phyloP scores from a whole-genome alignment of 1,140 invertebrate genomes.

The Thrips palmi region DNA sequence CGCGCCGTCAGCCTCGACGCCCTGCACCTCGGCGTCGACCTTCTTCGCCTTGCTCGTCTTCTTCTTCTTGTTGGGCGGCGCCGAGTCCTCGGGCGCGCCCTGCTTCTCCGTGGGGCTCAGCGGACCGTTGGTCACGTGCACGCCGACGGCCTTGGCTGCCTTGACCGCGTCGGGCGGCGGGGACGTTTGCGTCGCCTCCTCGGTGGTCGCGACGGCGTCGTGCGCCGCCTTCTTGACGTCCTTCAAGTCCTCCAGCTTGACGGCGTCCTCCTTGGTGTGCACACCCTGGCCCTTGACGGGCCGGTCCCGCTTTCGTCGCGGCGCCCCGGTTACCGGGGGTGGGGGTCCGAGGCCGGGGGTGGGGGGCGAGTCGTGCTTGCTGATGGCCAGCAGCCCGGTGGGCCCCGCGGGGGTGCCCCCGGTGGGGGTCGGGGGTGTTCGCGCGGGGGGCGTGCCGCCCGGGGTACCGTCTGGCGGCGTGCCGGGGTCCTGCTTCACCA shows the following conservation, averaged over 20 bases:
- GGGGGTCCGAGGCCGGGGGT: too few relatives aligned
- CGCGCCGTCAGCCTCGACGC: slow-evolving; percentile 19
- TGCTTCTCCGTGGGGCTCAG: slow-evolving; percentile 19
- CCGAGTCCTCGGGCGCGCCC: slow-evolving; percentile 12
- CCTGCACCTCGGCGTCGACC: slow-evolving; percentile 24
- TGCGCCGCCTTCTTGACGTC: slow-evolving; percentile 22
- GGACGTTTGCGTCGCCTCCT: slow-evolving; percentile 20
- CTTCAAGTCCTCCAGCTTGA: too few relatives aligned
- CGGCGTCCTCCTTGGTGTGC: too few relatives aligned
- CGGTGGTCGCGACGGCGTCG: slow-evolving; percentile 23
- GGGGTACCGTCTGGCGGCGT: slow-evolving; percentile 3
- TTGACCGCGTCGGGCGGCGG: slow-evolving; percentile 5
- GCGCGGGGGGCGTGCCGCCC: not conserved
- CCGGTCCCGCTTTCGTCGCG: too few relatives aligned
- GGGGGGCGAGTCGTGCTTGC: too few relatives aligned
- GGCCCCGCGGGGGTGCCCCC: slow-evolving; percentile 15
- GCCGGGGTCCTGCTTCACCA: not conserved
- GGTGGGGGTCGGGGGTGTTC: slow-evolving; percentile 15
- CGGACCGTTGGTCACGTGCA: slow-evolving; percentile 14
- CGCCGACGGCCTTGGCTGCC: slow-evolving; percentile 3
- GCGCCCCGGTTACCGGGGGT: too few relatives aligned
- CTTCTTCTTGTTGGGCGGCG: slow-evolving; percentile 18
- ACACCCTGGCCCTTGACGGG: too few relatives aligned
- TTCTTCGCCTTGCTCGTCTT: slow-evolving; percentile 25
- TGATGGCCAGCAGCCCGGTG: slow-evolving; percentile 17